phyloP scores from a whole-genome alignment of 2,888 invertebrate species.

The Halictus ligatus region DNA sequence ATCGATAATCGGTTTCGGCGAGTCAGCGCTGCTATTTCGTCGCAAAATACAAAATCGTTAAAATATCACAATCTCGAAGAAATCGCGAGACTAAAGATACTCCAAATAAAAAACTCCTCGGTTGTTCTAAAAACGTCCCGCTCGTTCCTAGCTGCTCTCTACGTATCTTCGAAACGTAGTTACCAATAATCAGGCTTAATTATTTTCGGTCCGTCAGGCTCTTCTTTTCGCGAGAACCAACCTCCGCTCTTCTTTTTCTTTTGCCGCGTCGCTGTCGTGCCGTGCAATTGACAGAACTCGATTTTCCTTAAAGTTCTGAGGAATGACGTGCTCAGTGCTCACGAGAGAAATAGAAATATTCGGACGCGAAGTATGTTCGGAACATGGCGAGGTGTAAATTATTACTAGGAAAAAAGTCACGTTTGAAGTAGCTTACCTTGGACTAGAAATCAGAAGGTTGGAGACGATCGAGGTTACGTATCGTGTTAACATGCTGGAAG shows the following conservation, averaged over 20 bases:
- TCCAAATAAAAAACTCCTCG: background rate
- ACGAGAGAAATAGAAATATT: background rate
- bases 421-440: slow-evolving; percentile 47
- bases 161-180: background rate
- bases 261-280: background rate
- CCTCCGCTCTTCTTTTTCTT: slow-evolving; percentile 25
- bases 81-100: background rate
- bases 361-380: background rate
- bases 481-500: slow-evolving; percentile 35
- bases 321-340: background rate
- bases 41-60: background rate
- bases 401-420: background rate
- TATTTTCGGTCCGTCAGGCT: slow-evolving; percentile 10
- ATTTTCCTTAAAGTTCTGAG: background rate
- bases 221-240: background rate
- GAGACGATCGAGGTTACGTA: slow-evolving; percentile 32
- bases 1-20: slow-evolving; percentile 33
- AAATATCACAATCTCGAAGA: background rate
- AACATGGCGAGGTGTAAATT: background rate
- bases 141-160: background rate
- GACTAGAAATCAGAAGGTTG: slow-evolving; percentile 17
- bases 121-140: background rate
- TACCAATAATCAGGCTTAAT: slow-evolving; percentile 42
- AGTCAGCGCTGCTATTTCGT: slow-evolving; percentile 14
- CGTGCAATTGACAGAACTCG: slow-evolving; percentile 16